Evolutionary conservation across 1,140 invertebrate species (phyloP).

Genomic region (Dysdera silvatica): DNA sequence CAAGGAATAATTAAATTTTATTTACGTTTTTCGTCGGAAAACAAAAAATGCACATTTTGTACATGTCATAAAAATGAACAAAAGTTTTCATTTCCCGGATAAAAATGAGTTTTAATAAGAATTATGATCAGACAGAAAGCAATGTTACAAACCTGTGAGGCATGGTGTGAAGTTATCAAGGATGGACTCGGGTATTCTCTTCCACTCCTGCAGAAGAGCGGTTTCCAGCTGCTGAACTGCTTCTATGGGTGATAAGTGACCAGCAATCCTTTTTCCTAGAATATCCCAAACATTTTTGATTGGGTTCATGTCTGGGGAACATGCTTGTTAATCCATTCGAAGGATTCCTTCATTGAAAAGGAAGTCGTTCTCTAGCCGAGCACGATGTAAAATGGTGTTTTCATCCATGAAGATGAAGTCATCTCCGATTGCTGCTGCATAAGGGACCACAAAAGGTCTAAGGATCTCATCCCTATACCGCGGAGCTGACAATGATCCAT

Average conservation of each 20-base stretch:
- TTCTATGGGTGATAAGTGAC: not conserved
- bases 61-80: no score
- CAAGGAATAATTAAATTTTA: no score
- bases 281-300: constrained; percentile 42
- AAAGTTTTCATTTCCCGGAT: no score
- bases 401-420: not conserved
- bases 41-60: no score
- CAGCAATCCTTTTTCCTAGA: not conserved
- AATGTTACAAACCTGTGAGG: not conserved
- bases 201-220: constrained; percentile 2
- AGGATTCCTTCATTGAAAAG: constrained; percentile 31
- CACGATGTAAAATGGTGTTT: not conserved
- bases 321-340: constrained; percentile 39
- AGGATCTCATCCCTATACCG: not conserved
- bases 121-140: not conserved
- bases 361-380: not conserved
- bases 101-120: not conserved
- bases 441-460: not conserved
- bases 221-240: not conserved
- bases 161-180: not conserved
- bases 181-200: not conserved
- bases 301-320: constrained; percentile 42
- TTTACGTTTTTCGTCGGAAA: no score
- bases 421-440: not conserved
- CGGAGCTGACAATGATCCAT: no score